phyloP scores from a whole-genome alignment of 2,888 invertebrate species.

The Ennomos fuscantarius region DNA sequence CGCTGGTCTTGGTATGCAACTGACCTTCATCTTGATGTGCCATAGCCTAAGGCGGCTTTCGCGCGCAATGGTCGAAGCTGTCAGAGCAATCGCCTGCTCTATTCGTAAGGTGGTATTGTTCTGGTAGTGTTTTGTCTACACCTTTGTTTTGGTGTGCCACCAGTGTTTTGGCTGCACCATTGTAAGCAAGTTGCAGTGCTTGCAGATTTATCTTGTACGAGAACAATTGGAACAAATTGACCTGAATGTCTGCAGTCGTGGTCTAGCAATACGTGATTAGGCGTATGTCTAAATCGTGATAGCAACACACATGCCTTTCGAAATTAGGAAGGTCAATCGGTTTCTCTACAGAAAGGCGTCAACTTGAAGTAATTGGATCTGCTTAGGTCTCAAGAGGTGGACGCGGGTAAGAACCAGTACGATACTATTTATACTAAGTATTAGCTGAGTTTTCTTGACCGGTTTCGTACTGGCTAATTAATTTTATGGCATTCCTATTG shows the following conservation, averaged over 20 bases:
- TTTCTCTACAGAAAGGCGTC: constrained; percentile 22
- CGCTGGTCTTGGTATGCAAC: constrained; percentile 62
- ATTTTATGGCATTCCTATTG: no score
- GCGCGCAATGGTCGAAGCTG: constrained; percentile 49
- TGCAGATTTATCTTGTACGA: constrained; percentile 13
- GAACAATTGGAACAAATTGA: constrained; percentile 26
- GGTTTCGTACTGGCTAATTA: neutral
- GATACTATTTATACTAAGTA: no score
- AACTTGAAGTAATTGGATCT: neutral
- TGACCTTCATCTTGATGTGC: constrained; percentile 67
- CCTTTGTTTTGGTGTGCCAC: no score
- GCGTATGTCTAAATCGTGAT: constrained; percentile 25
- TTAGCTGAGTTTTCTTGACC: no score
- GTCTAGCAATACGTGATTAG: constrained; percentile 18
- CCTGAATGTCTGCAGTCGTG: constrained; percentile 6
- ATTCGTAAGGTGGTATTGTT: constrained; percentile 26
- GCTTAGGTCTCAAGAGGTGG: neutral
- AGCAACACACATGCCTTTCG: constrained; percentile 26
- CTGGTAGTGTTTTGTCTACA: constrained; percentile 24
- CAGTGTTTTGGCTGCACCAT: constrained; percentile 11
- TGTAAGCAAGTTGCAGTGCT: constrained; percentile 29
- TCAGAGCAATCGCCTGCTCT: constrained; percentile 23
- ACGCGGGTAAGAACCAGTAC: no score
- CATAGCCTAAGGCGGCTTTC: constrained; percentile 71
- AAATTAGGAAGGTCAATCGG: constrained; percentile 20